Evolutionary conservation across 2,113 vertebrate species (phyloP).

Genomic region (Erinaceus europaeus): DNA sequence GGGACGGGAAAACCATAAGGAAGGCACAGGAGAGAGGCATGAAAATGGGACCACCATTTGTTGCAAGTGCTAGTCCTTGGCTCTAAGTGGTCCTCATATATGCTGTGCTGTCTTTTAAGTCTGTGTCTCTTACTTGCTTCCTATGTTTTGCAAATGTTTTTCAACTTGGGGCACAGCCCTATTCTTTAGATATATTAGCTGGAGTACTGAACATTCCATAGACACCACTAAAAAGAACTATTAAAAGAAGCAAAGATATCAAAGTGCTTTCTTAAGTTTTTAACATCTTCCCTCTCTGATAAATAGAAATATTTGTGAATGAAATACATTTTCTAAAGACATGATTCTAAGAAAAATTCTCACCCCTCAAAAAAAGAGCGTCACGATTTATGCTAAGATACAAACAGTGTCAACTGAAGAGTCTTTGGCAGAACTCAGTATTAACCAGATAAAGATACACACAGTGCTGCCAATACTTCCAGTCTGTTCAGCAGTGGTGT

Average conservation of each 20-base stretch:
- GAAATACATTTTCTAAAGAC: neutral
- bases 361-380: neutral
- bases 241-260: neutral
- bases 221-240: neutral
- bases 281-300: neutral
- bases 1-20: no score
- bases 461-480: neutral
- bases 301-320: conserved; percentile 41
- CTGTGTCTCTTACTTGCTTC: neutral
- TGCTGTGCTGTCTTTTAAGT: neutral
- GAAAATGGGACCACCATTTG: neutral
- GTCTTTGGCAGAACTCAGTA: neutral
- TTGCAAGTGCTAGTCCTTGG: neutral
- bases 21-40: no score
- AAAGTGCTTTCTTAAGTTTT: neutral
- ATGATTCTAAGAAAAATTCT: neutral
- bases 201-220: neutral
- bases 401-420: neutral
- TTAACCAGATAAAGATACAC: neutral
- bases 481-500: neutral
- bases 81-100: neutral
- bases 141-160: neutral
- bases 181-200: neutral
- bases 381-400: neutral
- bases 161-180: neutral